Evolutionary conservation across 2,888 invertebrate species (phyloP).

Genomic region (Nemotelus nigrinus): DNA sequence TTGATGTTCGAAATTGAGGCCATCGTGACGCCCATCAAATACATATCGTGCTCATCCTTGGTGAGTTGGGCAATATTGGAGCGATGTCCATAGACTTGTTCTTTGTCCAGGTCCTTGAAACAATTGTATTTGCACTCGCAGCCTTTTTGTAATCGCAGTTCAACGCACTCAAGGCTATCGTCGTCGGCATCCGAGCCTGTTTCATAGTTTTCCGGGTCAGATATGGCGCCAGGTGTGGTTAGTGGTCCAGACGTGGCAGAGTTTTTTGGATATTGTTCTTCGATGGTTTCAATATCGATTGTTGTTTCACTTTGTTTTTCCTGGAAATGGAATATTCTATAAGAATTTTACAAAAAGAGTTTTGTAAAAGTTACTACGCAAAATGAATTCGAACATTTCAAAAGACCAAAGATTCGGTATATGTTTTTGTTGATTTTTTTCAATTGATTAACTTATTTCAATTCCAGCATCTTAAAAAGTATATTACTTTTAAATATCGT

Average conservation of each 20-base stretch:
- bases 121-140: slow-evolving; percentile 84
- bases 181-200: slow-evolving; percentile 48
- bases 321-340: slow-evolving; percentile 14
- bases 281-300: slow-evolving; percentile 39
- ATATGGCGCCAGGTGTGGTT: not conserved
- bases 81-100: slow-evolving; percentile 79
- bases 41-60: slow-evolving; percentile 85
- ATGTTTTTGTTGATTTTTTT: no score
- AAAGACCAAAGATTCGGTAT: no score
- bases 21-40: slow-evolving; percentile 86
- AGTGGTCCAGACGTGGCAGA: not conserved
- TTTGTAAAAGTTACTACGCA: no score
- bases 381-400: no score
- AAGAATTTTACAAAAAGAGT: not conserved
- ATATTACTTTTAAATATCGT: no score
- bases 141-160: slow-evolving; percentile 75
- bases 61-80: slow-evolving; percentile 82
- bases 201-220: slow-evolving; percentile 48
- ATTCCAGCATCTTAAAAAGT: no score
- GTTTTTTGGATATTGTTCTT: slow-evolving; percentile 22
- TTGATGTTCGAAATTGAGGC: slow-evolving; percentile 75
- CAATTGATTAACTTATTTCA: no score
- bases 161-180: slow-evolving; percentile 75
- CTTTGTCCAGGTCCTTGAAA: slow-evolving; percentile 78
- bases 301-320: slow-evolving; percentile 41